Conservation (phyloP, 2,888 invertebrate species). For the Pammene fasciana region DNA sequence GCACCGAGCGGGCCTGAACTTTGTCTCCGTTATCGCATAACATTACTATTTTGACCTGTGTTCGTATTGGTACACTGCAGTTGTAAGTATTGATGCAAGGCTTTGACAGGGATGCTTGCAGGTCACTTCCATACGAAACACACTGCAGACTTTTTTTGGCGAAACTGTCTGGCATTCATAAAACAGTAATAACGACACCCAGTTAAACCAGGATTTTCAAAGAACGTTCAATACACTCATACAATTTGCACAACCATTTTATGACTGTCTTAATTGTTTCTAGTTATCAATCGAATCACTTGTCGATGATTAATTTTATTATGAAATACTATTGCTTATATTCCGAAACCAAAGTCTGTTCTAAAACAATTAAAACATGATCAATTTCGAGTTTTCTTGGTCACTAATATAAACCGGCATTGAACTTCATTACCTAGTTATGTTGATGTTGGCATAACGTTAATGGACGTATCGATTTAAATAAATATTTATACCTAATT, state of each 20-base stretch:
- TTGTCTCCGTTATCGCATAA: slow-evolving; percentile 10
- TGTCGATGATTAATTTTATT: slow-evolving; percentile 4
- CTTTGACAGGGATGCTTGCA: background rate
- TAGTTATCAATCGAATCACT: background rate
- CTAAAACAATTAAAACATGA: slow-evolving; percentile 26
- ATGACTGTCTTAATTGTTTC: background rate
- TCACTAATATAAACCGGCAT: slow-evolving; percentile 13
- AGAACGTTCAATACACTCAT: background rate
- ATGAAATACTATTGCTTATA: slow-evolving; percentile 1
- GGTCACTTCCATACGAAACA: too few relatives aligned
- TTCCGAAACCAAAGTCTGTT: slow-evolving; percentile 4
- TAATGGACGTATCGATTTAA: slow-evolving; percentile 10
- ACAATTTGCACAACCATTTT: slow-evolving; percentile 12
- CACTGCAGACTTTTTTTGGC: background rate
- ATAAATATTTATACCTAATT: background rate
- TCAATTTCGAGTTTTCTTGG: slow-evolving; percentile 7
- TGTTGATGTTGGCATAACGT: slow-evolving; percentile 4
- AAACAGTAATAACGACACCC: too few relatives aligned
- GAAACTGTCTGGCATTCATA: too few relatives aligned
- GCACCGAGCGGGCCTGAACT: slow-evolving; percentile 15
- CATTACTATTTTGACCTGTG: slow-evolving; percentile 20
- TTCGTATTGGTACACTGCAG: slow-evolving; percentile 11
- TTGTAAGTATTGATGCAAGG: background rate
- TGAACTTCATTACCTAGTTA: background rate
- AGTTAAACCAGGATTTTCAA: too few relatives aligned